Evolutionary conservation across 2,113 vertebrate species (phyloP).

Genomic region (Oryzias woworae): DNA sequence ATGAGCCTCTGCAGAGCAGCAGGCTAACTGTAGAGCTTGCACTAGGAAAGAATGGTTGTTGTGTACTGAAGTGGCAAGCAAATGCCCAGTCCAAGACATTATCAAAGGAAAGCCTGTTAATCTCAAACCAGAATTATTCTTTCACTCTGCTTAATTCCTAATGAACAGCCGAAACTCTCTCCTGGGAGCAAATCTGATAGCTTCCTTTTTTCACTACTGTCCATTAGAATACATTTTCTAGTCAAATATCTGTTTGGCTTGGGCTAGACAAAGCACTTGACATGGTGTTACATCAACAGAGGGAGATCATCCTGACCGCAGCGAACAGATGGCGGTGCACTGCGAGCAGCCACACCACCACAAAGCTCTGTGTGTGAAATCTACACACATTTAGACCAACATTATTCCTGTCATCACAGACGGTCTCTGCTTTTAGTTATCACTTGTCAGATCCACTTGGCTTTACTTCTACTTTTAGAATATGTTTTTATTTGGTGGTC

Average conservation of each 20-base stretch:
- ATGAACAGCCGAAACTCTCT: slow-evolving; percentile 41
- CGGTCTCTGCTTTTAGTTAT: not conserved
- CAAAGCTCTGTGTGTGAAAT: not conserved
- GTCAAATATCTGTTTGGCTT: slow-evolving; percentile 36
- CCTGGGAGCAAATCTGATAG: slow-evolving; percentile 44
- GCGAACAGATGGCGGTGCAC: not conserved
- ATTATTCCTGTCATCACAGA: not conserved
- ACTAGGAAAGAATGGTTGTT: slow-evolving; percentile 45
- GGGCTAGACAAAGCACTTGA: slow-evolving; percentile 40
- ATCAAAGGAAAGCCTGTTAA: slow-evolving; percentile 61
- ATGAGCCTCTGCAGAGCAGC: slow-evolving; percentile 36
- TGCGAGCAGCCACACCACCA: not conserved
- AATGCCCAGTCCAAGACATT: slow-evolving; percentile 30
- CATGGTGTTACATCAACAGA: slow-evolving; percentile 36
- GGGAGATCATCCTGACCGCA: slow-evolving; percentile 17
- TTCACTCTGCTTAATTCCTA: slow-evolving; percentile 62
- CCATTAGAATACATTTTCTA: slow-evolving; percentile 30
- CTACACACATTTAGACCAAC: not conserved
- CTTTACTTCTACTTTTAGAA: not conserved
- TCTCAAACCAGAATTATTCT: slow-evolving; percentile 70
- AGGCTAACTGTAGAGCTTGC: slow-evolving; percentile 34
- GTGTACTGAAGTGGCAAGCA: slow-evolving; percentile 29
- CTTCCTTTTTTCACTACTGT: slow-evolving; percentile 13
- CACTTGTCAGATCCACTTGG: no score
- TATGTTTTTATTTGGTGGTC: not conserved